These are phyloP conservation scores for Cinara cedri DNA, from an alignment of 2,888 invertebrate genomes.

Conservation along the genomic window DNA sequence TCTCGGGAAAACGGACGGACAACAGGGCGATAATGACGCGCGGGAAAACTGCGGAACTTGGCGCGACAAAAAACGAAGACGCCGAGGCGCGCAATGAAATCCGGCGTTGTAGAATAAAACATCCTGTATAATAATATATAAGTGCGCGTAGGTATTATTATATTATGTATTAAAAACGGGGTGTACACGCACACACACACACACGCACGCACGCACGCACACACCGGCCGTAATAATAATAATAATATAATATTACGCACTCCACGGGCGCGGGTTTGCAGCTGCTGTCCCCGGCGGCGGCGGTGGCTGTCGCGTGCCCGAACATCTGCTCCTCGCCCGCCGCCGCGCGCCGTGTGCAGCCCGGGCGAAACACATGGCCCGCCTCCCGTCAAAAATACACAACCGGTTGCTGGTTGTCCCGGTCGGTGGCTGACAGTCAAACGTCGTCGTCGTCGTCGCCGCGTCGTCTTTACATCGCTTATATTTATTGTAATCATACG, in stretches of 20 bases:
- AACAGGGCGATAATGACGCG: too few relatives aligned
- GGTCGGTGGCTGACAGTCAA: conserved; percentile 28
- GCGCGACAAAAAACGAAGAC: too few relatives aligned
- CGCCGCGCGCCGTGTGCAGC: not conserved
- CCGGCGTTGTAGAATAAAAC: too few relatives aligned
- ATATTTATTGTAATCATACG: not conserved
- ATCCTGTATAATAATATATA: not conserved
- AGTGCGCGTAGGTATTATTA: not conserved
- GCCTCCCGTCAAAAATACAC: conserved; percentile 39
- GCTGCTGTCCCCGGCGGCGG: conserved; percentile 18
- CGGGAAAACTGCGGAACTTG: too few relatives aligned
- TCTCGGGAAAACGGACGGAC: too few relatives aligned
- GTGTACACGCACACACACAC: not conserved
- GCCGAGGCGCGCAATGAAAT: too few relatives aligned
- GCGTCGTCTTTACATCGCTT: not conserved
- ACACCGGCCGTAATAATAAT: not conserved
- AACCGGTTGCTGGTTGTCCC: conserved; percentile 18
- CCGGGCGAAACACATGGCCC: conserved; percentile 36
- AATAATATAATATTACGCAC: not conserved
- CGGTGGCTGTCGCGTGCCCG: conserved; percentile 46
- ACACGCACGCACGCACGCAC: not conserved
- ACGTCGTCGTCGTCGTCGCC: conserved; percentile 1
- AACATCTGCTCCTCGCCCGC: conserved; percentile 47
- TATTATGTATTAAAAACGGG: too few relatives aligned
- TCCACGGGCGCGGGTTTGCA: conserved; percentile 29